phyloP scores from a whole-genome alignment of 2,113 vertebrate genomes.

The Calyptomena viridis region DNA sequence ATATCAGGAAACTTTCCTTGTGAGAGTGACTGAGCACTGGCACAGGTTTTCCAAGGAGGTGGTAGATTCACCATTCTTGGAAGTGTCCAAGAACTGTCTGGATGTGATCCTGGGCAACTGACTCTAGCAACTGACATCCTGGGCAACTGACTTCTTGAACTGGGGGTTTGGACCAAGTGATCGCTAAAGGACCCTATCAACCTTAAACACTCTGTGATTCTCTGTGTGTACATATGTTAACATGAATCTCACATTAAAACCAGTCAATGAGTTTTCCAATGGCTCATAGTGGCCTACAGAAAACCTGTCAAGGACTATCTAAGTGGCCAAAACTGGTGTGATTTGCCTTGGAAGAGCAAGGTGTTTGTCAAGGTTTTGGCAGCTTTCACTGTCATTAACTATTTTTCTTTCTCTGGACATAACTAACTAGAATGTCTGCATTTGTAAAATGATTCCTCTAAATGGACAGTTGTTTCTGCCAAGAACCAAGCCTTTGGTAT shows the following conservation, averaged over 20 bases:
- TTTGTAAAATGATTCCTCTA: background rate
- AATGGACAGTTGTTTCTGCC: background rate
- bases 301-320: background rate
- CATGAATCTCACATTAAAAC: background rate
- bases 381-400: background rate
- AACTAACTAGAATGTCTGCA: background rate
- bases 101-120: background rate
- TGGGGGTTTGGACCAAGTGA: background rate
- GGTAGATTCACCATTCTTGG: background rate
- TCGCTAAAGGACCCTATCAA: background rate
- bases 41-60: background rate
- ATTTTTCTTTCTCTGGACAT: background rate
- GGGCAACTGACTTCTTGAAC: background rate
- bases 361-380: background rate
- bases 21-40: background rate
- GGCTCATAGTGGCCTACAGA: background rate
- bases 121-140: no score
- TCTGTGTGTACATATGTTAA: background rate
- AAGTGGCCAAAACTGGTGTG: background rate
- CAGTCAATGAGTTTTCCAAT: background rate
- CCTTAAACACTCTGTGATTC: background rate
- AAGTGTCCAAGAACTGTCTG: background rate
- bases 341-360: background rate
- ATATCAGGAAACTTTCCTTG: background rate
- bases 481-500: constrained; percentile 36